Base-by-base conservation (phyloP, 2,888 invertebrate species). In the Xylota sylvarum region DNA sequence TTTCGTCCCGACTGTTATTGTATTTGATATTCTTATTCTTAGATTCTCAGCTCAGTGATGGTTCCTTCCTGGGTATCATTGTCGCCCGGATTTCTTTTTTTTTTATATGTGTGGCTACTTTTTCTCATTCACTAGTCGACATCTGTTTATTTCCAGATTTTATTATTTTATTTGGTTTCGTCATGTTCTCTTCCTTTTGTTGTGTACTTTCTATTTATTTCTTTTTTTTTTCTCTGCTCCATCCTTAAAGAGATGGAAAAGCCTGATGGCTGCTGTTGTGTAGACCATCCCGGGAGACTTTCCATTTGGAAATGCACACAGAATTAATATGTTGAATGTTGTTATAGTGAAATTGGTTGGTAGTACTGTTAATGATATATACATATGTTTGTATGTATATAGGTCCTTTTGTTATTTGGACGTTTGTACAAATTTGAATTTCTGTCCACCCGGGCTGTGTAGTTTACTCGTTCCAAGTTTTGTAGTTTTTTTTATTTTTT, bases 381-480 rank as follows among this genome's bases (percentile, higher is more conserved):
- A 52, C 37, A 48, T n/a, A 32, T 10, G n/a, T 30, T 37, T 32
- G 32, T n/a, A 35, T 14, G 37, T 12, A 43, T 52, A 64, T 46
- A 19, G 62, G 35, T 62, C 60, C 73, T 58, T 67, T 62, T 43
- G 46, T 55, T 48, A 40, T 69, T 58, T 12, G 35, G 19, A 56
- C 72, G 67, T 83, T 83, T 83, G 27, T 35, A 43, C 52, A 52
- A 72, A 65, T 78, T 83, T 78, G 56, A 83, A 72, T 83, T 78
- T 48, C 32, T 56, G 48, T 64, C 77, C 82, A 19, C 69, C 77
- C 69, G 46, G 30, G 37, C 9, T 65, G 72, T 78, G 35, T 78
- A 52, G 73, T 27, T 7, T 50, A 23, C 14, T 32, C 4, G 40
- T 67, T 52, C 37, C 2, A 23, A 23, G 23, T 23, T 23, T 23